Conservation (phyloP, 2,113 vertebrate species). For the Micronycteris hirsuta region DNA sequence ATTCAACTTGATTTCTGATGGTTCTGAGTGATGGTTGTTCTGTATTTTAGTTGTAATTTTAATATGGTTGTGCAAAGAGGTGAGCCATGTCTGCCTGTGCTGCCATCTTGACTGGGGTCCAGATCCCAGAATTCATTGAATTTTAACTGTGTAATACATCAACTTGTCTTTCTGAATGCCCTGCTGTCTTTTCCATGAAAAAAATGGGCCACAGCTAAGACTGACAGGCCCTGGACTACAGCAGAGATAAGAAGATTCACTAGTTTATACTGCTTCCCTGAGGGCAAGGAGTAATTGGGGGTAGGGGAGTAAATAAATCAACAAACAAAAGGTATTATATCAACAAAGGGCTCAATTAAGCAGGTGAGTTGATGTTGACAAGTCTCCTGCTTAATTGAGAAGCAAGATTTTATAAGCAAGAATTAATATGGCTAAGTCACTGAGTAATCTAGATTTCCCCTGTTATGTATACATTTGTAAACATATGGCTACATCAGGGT, state of each 20-base stretch:
- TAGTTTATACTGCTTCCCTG: neutral
- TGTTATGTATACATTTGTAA: neutral
- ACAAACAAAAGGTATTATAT: neutral
- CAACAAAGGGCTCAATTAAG: constrained; percentile 22
- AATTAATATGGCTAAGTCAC: neutral
- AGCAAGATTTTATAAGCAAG: constrained; percentile 2
- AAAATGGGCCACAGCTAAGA: neutral
- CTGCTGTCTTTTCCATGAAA: neutral
- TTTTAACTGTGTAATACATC: neutral
- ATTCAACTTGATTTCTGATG: too few species aligned
- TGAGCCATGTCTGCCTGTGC: too few species aligned
- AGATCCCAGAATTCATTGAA: too few species aligned
- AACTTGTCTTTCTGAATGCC: neutral
- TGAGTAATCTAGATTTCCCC: neutral
- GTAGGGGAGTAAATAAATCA: neutral
- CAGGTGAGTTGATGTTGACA: neutral
- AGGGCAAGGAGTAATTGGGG: neutral
- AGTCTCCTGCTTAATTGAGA: too few species aligned
- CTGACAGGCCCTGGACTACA: neutral
- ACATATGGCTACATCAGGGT: neutral
- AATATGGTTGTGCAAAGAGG: too few species aligned
- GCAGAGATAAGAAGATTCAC: neutral
- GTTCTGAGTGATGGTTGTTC: too few species aligned
- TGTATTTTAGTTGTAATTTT: too few species aligned
- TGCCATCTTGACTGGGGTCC: too few species aligned